Conservation (phyloP, 2,113 vertebrate genomes). For the Boulengeromyrus knoepffleri region DNA sequence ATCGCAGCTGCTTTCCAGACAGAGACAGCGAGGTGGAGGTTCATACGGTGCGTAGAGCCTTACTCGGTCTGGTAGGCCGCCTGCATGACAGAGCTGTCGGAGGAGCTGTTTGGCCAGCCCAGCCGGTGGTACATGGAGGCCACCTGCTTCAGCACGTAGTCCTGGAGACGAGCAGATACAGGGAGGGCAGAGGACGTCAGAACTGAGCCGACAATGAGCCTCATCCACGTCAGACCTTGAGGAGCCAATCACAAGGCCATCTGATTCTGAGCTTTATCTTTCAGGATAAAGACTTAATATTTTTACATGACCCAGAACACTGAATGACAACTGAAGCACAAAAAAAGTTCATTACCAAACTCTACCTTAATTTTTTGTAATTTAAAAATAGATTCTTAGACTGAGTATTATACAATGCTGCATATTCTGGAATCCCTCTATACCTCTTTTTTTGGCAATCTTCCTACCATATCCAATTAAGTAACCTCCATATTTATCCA, state of each 20-base stretch:
- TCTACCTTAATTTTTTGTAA: not conserved
- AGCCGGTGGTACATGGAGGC: slow-evolving; percentile 83
- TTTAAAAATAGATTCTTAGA: not conserved
- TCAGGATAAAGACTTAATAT: not conserved
- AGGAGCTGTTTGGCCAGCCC: slow-evolving; percentile 79
- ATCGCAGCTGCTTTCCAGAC: not conserved
- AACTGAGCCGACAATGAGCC: not conserved
- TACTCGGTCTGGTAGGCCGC: slow-evolving; percentile 89
- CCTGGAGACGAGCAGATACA: slow-evolving; percentile 52
- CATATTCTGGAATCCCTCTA: not conserved
- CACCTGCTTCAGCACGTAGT: slow-evolving; percentile 91
- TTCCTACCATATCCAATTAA: not conserved
- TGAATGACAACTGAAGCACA: not conserved
- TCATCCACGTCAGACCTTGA: not conserved
- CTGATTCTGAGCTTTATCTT: not conserved
- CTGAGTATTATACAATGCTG: not conserved
- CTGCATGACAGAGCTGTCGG: slow-evolving; percentile 76
- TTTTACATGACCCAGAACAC: not conserved
- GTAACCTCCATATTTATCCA: not conserved
- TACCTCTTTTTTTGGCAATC: not conserved
- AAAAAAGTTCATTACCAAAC: not conserved
- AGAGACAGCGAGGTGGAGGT: not conserved
- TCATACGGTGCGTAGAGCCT: slow-evolving; percentile 14
- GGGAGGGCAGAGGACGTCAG: not conserved
- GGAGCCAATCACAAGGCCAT: not conserved